Evolutionary conservation across 1,140 invertebrate genomes (phyloP).

Genomic region (Achroia grisella): DNA sequence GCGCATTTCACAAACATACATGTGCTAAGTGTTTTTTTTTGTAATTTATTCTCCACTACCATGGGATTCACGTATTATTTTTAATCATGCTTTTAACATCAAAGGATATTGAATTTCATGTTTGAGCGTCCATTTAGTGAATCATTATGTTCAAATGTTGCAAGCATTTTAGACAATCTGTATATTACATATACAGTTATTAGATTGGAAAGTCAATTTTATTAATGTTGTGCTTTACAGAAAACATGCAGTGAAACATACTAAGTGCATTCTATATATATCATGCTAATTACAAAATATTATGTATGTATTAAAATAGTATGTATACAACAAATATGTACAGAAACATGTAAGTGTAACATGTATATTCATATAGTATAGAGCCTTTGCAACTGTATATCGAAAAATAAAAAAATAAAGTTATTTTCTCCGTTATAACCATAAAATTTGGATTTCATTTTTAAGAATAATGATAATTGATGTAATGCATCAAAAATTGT

Average conservation of each 20-base stretch:
- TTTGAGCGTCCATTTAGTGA: slow-evolving; percentile 30
- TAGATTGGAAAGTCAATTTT: not conserved
- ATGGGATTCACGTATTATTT: not conserved
- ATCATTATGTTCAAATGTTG: not conserved
- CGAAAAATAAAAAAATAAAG: no score
- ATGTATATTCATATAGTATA: no score
- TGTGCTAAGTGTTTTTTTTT: not conserved
- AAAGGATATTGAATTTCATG: slow-evolving; percentile 30
- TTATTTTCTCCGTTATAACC: no score
- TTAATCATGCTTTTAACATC: not conserved
- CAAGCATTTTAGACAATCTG: not conserved
- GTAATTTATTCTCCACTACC: not conserved
- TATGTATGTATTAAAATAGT: not conserved
- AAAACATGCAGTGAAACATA: slow-evolving; percentile 21
- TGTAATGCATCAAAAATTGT: no score
- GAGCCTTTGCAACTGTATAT: no score
- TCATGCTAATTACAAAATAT: slow-evolving; percentile 14
- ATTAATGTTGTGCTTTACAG: slow-evolving; percentile 9
- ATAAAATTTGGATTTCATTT: no score
- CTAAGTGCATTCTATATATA: slow-evolving; percentile 12
- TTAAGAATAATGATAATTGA: no score
- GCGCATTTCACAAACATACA: slow-evolving; percentile 6
- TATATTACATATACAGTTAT: not conserved
- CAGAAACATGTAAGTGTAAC: no score
- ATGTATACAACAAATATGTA: no score